Conservation (phyloP, 2,888 invertebrate genomes). For the Anodontia alba region DNA sequence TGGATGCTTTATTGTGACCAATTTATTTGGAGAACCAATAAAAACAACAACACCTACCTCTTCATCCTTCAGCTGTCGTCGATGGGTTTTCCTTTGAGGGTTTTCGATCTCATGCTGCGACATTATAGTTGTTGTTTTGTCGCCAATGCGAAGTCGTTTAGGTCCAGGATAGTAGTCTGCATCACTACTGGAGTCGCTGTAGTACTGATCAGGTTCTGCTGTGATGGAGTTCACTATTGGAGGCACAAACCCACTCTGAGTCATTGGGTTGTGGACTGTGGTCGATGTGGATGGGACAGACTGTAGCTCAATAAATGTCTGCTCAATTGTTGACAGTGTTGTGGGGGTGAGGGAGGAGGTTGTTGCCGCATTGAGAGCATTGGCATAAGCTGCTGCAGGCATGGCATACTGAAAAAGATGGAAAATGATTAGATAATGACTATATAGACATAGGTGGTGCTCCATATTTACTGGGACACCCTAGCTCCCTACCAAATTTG, state of each 20-base stretch:
- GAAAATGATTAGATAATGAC: slow-evolving; percentile 9
- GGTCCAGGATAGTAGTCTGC: slow-evolving; percentile 67
- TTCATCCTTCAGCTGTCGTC: slow-evolving; percentile 63
- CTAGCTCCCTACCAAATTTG: no score
- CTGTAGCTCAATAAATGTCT: slow-evolving; percentile 94
- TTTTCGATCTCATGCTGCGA: slow-evolving; percentile 59
- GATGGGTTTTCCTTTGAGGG: slow-evolving; percentile 57
- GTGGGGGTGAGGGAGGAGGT: slow-evolving; percentile 97
- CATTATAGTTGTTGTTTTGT: slow-evolving; percentile 63
- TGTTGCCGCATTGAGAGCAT: slow-evolving; percentile 91
- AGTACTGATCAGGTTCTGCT: slow-evolving; percentile 67
- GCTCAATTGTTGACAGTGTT: slow-evolving; percentile 95
- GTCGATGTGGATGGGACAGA: slow-evolving; percentile 86
- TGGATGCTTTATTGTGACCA: no score
- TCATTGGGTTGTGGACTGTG: slow-evolving; percentile 67
- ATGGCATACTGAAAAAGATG: slow-evolving; percentile 72
- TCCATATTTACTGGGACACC: not conserved
- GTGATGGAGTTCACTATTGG: slow-evolving; percentile 86
- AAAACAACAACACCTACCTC: slow-evolving; percentile 65
- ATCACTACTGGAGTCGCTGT: slow-evolving; percentile 65
- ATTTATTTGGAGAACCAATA: no score
- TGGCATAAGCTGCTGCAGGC: slow-evolving; percentile 70
- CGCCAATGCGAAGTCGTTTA: slow-evolving; percentile 63
- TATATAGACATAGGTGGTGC: no score
- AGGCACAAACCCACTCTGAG: slow-evolving; percentile 96